A percentile compares a stretch with the other conserved stretches of the same genome.
phyloP scores from a whole-genome alignment of 2,888 invertebrate species.

The Mythimna vitellina region DNA sequence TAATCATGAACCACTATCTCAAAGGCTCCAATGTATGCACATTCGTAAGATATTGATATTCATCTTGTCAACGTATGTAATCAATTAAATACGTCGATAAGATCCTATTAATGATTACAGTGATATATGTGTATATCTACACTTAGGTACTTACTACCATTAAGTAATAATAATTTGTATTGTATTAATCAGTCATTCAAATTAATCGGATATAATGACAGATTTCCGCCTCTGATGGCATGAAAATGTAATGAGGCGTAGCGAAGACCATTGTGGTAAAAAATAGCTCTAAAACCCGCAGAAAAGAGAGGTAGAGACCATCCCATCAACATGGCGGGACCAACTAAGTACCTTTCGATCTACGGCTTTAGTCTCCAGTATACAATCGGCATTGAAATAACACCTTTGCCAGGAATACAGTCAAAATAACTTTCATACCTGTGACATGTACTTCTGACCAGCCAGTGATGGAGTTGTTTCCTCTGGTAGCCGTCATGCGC shows the following conservation, averaged over 20 bases:
- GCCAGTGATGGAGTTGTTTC: slow-evolving; percentile 75
- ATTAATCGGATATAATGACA: too few species aligned
- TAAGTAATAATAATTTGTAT: slow-evolving; percentile 5
- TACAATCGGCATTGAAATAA: background rate
- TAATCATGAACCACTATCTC: slow-evolving; percentile 5
- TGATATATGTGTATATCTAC: background rate
- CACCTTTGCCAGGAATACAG: background rate
- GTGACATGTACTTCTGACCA: slow-evolving; percentile 81
- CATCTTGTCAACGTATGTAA: background rate
- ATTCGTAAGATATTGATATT: slow-evolving; percentile 14
- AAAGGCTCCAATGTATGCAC: background rate
- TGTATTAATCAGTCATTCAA: background rate
- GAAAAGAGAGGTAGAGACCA: too few species aligned
- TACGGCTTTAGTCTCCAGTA: background rate
- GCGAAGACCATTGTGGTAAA: too few species aligned
- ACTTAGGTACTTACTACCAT: too few species aligned
- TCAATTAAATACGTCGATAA: background rate
- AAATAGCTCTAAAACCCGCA: too few species aligned
- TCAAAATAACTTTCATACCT: slow-evolving; percentile 68
- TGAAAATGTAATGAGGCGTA: too few species aligned
- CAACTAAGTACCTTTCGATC: background rate
- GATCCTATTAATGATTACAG: slow-evolving; percentile 8
- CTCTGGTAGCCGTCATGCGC: slow-evolving; percentile 79
- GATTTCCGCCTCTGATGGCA: too few species aligned
- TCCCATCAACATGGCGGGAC: too few species aligned